Conservation (phyloP, 2,797 vertebrate species). For the Philypnodon macrostomus region DNA sequence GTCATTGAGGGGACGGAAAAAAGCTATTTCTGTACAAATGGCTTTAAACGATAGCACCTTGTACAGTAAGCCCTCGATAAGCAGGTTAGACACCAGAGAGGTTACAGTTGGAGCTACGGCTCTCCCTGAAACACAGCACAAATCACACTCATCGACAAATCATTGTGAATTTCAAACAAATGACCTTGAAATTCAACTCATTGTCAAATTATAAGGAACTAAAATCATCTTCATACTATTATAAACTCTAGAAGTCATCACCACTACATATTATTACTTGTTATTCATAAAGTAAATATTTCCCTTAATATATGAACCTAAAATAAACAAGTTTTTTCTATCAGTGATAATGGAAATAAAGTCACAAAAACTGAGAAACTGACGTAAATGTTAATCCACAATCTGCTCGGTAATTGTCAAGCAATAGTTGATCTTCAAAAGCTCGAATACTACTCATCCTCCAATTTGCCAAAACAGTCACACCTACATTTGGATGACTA, state of each 20-base stretch:
- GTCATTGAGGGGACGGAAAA: conserved; percentile 25
- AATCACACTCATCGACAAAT: conserved; percentile 70
- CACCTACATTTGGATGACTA: no score
- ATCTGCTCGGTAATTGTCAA: conserved; percentile 12
- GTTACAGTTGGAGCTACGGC: conserved; percentile 62
- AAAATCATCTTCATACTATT: conserved; percentile 58
- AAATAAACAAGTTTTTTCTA: conserved; percentile 56
- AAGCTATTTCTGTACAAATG: conserved; percentile 71
- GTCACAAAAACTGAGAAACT: conserved; percentile 38
- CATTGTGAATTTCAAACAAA: conserved; percentile 57
- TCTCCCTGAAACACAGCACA: conserved; percentile 72
- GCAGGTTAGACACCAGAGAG: conserved; percentile 64
- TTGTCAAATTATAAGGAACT: conserved; percentile 67
- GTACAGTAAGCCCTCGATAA: conserved; percentile 69
- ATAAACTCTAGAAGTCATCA: conserved; percentile 59
- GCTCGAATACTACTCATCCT: no score
- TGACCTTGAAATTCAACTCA: conserved; percentile 57
- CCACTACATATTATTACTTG: conserved; percentile 63
- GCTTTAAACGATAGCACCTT: conserved; percentile 76
- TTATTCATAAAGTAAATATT: conserved; percentile 63
- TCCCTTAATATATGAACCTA: conserved; percentile 46
- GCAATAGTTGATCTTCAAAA: conserved; percentile 24
- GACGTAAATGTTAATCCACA: conserved; percentile 15
- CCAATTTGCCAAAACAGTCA: no score
- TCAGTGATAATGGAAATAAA: conserved; percentile 39